These are phyloP conservation scores for Tokudaia muenninki DNA, from an alignment of 2,797 vertebrate species.

Conservation along the genomic window DNA sequence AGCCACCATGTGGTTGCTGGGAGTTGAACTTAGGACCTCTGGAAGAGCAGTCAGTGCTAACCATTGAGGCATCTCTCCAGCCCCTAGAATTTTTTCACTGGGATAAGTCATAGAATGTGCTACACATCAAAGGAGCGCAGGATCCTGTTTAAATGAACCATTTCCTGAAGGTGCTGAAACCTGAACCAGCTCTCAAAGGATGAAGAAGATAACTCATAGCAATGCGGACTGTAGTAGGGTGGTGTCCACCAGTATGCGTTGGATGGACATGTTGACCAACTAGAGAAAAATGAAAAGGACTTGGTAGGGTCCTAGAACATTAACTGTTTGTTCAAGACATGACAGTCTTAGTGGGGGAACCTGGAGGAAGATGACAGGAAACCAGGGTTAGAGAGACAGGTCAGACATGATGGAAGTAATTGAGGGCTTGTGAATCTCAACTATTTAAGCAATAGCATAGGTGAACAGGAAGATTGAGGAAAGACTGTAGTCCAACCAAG, in stretches of 20 bases:
- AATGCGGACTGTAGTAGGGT: background rate
- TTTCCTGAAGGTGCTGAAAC: background rate
- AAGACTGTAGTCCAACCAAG: background rate
- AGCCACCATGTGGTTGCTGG: background rate
- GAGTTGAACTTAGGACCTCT: background rate
- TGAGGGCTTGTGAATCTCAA: background rate
- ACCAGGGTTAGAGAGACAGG: background rate
- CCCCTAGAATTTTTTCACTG: background rate
- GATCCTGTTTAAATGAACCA: background rate
- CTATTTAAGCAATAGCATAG: background rate
- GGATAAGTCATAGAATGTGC: background rate
- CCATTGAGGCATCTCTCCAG: background rate
- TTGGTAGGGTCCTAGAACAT: background rate
- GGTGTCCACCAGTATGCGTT: background rate
- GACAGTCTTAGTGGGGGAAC: background rate
- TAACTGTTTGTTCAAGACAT: background rate
- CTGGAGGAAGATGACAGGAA: constrained; percentile 12
- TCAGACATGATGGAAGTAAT: background rate
- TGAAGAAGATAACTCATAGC: background rate
- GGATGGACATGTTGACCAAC: background rate
- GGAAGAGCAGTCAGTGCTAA: background rate
- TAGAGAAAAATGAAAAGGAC: background rate
- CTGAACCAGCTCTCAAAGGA: background rate
- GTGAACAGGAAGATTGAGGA: background rate
- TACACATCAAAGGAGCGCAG: background rate